Evolutionary conservation across 2,797 vertebrate species (phyloP), one percentile per base, ranked within the genome.

Genomic region (Coreius guichenoti): DNA sequence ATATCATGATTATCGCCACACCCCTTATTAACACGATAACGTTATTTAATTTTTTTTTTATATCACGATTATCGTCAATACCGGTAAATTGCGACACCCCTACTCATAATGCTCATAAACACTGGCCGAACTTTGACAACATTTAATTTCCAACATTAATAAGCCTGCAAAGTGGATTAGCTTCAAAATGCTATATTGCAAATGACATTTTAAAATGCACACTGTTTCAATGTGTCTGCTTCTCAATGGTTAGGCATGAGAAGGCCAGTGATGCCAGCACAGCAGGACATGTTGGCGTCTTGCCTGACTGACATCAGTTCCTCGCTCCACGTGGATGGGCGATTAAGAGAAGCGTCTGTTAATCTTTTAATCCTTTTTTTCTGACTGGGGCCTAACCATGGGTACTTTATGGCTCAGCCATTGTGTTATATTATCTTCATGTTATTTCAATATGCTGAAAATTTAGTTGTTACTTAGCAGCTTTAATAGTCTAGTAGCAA

Each of bases 311-410:
- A 89, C 88, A 87, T 89, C 89, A 88, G 47, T 87, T 74, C 78
- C 74, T 89, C 67, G 14, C 72, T 86, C 81, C 88, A 89, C 84
- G 87, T 90, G 88, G 82, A 87, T 4, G 16, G n/a, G 77, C 68
- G 90, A 91, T 91, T 92, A 92, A 89, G 88, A 91, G 87, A 72
- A 91, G 87, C 65, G 87, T 90, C 89, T 69, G 85, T 90, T 92
- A 92, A 92, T 91, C 91, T 89, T 89, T 89, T 92, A 92, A 92
- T 92, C 91, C 67, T 51, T 29, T 63, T 85, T 86, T 83, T 85
- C 79, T 84, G 51, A 87, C 78, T 63, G 56, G 43, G 61, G 56
- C 68, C 65, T 19, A 72, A 54, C 68, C 74, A 51, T 58, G 49
- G 81, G 31, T 80, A 61, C 63, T 89, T 83, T 85, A 82, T 33